These are phyloP conservation scores for Cotesia chilonis DNA, from an alignment of 1,140 invertebrate species.

Conservation along the genomic window DNA sequence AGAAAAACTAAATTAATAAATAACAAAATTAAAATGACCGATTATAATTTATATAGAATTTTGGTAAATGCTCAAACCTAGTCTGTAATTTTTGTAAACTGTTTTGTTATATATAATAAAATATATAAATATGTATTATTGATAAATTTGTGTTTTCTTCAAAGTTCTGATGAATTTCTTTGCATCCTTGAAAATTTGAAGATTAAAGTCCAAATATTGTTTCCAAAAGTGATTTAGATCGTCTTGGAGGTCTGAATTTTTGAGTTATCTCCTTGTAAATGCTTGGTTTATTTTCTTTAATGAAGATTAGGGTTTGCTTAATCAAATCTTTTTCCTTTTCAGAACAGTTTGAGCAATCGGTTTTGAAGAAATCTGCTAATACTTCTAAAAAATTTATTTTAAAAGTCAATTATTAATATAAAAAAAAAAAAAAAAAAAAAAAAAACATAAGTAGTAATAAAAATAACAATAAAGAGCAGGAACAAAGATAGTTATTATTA, in stretches of 20 bases:
- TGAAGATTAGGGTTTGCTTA: slow-evolving; percentile 58
- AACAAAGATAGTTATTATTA: too few species aligned
- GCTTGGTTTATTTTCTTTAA: slow-evolving; percentile 49
- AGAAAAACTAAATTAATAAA: not conserved
- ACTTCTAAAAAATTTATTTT: slow-evolving; percentile 51
- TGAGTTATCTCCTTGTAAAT: slow-evolving; percentile 60
- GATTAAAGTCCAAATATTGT: not conserved
- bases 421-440: not conserved
- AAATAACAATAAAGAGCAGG: not conserved
- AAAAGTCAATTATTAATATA: not conserved
- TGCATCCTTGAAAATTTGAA: too few species aligned
- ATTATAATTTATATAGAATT: not conserved
- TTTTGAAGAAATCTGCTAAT: slow-evolving; percentile 63
- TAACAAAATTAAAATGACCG: not conserved
- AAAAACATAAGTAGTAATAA: too few species aligned
- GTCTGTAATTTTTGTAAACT: not conserved
- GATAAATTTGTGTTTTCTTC: not conserved
- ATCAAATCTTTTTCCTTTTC: slow-evolving; percentile 60
- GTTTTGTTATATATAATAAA: too few species aligned
- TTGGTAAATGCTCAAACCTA: not conserved
- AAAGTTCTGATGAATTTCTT: too few species aligned
- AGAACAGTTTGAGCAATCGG: slow-evolving; percentile 63
- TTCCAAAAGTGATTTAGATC: not conserved
- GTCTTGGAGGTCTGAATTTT: slow-evolving; percentile 61
- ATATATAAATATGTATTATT: not conserved